phyloP scores from a whole-genome alignment of 2,113 vertebrate species.

The Onychorhynchus coronatus region DNA sequence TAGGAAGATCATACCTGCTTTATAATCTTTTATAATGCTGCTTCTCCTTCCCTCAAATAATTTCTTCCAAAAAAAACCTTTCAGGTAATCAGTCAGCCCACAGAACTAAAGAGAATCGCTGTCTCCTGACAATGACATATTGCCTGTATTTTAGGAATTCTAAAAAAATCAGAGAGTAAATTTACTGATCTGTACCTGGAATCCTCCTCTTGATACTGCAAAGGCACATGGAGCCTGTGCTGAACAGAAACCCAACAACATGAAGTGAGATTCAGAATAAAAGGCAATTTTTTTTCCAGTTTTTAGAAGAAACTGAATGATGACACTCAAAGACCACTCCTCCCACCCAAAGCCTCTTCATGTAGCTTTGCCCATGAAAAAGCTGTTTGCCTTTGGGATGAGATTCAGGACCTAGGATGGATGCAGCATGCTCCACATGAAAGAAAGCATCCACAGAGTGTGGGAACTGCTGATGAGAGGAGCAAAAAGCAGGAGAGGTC shows the following conservation, averaged over 20 bases:
- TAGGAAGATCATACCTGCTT: not conserved
- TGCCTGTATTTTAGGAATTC: slow-evolving; percentile 34
- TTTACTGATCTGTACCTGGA: slow-evolving; percentile 13
- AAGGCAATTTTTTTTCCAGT: not conserved
- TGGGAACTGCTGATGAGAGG: not conserved
- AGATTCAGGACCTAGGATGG: not conserved
- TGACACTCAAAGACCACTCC: not conserved
- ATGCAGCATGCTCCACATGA: not conserved
- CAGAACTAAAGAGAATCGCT: not conserved
- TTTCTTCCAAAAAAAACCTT: not conserved
- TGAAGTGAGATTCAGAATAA: not conserved
- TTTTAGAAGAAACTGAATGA: not conserved
- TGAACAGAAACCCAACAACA: not conserved
- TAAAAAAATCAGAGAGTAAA: not conserved
- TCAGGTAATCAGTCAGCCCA: slow-evolving; percentile 28
- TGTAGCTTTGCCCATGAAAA: not conserved
- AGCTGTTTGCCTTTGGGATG: not conserved
- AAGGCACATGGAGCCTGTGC: not conserved
- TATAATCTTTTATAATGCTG: slow-evolving; percentile 25
- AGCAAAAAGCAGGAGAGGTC: not conserved
- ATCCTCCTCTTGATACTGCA: not conserved
- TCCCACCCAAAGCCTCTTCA: not conserved
- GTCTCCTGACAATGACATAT: slow-evolving; percentile 41
- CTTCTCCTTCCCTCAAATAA: slow-evolving; percentile 33
- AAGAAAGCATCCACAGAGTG: not conserved